Base-by-base conservation (phyloP, 64 coral and sea anemone species). In the Stichodactyla helianthus region DNA sequence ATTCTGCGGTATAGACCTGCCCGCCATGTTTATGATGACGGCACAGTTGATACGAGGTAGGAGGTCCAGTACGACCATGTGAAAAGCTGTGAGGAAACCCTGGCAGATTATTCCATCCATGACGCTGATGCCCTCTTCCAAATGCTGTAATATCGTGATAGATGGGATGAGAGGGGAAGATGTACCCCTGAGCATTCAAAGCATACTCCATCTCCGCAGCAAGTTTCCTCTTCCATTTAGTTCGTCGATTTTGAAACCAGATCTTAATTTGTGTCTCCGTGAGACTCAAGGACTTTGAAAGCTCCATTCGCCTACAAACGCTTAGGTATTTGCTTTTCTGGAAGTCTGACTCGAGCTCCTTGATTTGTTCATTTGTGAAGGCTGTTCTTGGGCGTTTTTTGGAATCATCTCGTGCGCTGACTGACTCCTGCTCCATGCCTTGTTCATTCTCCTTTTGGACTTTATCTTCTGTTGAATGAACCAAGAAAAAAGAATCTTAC, bases 231-330 rank as follows among this genome's bases (percentile, higher is more conserved):
- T 99, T 99, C 97, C 97, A 99, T 79, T 99, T 99, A 4, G 97
- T 99, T 54, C 97, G 81, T 55, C 97, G 87, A 65, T 99, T 99
- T 71, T 99, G 97, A 50, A 99, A 99, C 97, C 97, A 99, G 79
- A 99, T 99, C 77, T 99, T 99, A 64, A 99, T 99, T 81, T 99
- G 97, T 10, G 97, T 99, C 84, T 99, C 97, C 2, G 97, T 99
- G 18, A 99, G 88, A 71, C 79, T 95, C 55, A 99, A 74, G 10
- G 97, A 95, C 68, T 95, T 99, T 18, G 97, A 94, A 87, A 99
- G 91, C 82, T 99, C 97, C 81, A 94, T 94, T 90, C 97, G 83
- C 77, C 97, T 85, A 60, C 93, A 99, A 44, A 99, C 93, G n/a
- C 90, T 99, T 7, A 99, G 91, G 77, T 99, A 99, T 95, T 99